Evolutionary conservation across 2,113 vertebrate genomes (phyloP).

Genomic region (Micronycteris hirsuta): DNA sequence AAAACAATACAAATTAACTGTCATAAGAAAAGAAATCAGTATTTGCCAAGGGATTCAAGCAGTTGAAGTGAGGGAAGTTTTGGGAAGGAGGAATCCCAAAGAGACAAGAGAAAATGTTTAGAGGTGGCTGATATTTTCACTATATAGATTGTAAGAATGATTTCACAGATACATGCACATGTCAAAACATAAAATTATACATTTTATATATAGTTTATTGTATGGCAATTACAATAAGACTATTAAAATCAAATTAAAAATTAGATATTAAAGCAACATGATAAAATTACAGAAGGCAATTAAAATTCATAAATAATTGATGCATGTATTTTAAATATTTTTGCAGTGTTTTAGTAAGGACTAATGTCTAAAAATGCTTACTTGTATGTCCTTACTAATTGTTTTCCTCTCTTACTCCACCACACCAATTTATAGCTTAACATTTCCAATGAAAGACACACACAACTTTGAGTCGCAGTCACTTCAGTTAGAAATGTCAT

Average conservation of each 20-base stretch:
- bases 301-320: background rate
- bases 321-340: background rate
- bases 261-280: background rate
- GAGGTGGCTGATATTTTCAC: background rate
- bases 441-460: background rate
- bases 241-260: background rate
- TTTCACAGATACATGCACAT: background rate
- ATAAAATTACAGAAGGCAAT: constrained; percentile 19
- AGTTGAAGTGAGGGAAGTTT: background rate
- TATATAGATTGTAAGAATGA: background rate
- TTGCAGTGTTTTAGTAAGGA: background rate
- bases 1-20: background rate
- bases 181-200: background rate
- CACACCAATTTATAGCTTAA: background rate
- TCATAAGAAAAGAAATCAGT: background rate
- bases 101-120: background rate
- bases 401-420: background rate
- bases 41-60: background rate
- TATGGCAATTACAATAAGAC: background rate
- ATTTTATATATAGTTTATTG: background rate
- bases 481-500: background rate
- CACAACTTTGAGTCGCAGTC: background rate
- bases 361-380: background rate
- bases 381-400: background rate
- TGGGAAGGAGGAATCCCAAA: background rate